phyloP scores from a whole-genome alignment of 1,140 invertebrate species.

The Drosophila serrata region DNA sequence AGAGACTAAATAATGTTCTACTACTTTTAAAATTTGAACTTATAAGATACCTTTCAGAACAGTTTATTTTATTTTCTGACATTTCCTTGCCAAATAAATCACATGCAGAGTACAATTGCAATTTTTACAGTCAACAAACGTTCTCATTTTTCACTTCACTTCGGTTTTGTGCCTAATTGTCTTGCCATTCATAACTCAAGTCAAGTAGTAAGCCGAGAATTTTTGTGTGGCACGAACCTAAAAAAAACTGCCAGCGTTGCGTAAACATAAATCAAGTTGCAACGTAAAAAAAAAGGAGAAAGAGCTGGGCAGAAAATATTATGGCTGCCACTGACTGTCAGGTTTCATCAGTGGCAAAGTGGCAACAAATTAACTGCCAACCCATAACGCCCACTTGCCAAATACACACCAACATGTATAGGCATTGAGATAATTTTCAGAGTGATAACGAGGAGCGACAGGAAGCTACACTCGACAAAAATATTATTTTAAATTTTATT shows the following conservation, averaged over 20 bases:
- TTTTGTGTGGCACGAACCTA: slow-evolving; percentile 25
- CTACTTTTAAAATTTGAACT: no score
- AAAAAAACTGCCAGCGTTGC: slow-evolving; percentile 53
- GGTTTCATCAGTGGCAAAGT: slow-evolving; percentile 55
- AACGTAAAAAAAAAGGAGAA: slow-evolving; percentile 14
- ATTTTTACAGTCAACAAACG: slow-evolving; percentile 17
- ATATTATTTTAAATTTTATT: background rate
- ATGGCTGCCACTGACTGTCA: slow-evolving; percentile 45
- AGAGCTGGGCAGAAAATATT: slow-evolving; percentile 26
- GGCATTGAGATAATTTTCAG: slow-evolving; percentile 46
- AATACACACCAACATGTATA: slow-evolving; percentile 18
- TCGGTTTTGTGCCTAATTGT: slow-evolving; percentile 31
- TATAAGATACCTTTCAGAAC: background rate
- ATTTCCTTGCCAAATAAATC: slow-evolving; percentile 3
- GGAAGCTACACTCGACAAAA: background rate
- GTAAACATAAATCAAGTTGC: slow-evolving; percentile 73
- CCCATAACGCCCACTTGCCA: slow-evolving; percentile 32
- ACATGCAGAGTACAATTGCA: slow-evolving; percentile 11
- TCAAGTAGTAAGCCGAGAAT: slow-evolving; percentile 45
- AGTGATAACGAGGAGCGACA: slow-evolving; percentile 36
- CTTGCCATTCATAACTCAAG: slow-evolving; percentile 51
- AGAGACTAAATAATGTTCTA: background rate
- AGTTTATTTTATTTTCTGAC: background rate
- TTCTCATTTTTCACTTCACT: slow-evolving; percentile 55
- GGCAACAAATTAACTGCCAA: slow-evolving; percentile 64